These are phyloP conservation scores for Loris lydekkerianus DNA, from an alignment of 2,797 vertebrate species.

Conservation along the genomic window DNA sequence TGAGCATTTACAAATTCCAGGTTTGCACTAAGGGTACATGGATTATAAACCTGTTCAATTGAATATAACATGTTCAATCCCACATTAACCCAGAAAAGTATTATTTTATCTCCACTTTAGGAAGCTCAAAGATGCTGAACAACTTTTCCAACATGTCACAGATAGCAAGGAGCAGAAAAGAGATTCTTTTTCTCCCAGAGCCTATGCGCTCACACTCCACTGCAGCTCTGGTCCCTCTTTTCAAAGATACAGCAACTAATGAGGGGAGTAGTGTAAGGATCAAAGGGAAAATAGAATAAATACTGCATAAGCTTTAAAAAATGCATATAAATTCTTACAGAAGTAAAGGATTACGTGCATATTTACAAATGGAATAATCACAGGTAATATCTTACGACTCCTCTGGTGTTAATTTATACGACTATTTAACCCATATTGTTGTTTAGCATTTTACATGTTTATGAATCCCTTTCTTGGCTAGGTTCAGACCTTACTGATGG, in stretches of 20 bases:
- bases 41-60: not conserved
- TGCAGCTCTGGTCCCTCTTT: not conserved
- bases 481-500: not conserved
- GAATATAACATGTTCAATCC: not conserved
- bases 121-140: not conserved
- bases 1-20: not conserved
- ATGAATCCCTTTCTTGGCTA: not conserved
- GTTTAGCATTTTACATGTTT: not conserved
- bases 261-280: not conserved
- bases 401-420: not conserved
- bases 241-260: not conserved
- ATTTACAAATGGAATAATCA: not conserved
- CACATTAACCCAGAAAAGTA: not conserved
- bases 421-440: not conserved
- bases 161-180: not conserved
- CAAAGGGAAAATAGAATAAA: conserved; percentile 23
- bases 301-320: not conserved
- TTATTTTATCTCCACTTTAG: conserved; percentile 16
- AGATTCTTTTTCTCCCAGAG: not conserved
- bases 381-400: not conserved
- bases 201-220: not conserved
- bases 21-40: not conserved
- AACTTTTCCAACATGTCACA: not conserved
- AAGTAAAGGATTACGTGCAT: not conserved
- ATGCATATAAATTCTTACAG: not conserved